Base-by-base conservation (phyloP, 2,113 vertebrate species). In the Lonchura striata region DNA sequence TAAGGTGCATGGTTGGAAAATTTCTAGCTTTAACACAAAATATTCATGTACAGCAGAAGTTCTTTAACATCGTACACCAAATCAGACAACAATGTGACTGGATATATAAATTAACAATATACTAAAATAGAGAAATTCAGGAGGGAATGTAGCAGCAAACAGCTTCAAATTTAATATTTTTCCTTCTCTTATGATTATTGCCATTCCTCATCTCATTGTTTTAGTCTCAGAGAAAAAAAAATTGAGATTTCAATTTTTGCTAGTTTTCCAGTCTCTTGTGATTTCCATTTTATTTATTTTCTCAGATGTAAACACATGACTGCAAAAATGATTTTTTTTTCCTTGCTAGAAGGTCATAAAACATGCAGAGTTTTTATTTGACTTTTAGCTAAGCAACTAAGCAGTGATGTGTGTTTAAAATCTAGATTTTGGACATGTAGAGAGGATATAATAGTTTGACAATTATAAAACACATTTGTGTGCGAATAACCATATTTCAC, bases 51-150 rank as follows among this genome's bases (percentile, higher is more conserved):
- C 3, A 90, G 23, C 39, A 83, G 46, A 59, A 75, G 37, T 90
- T 88, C 35, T 90, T 93, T 37, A 83, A 47, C 6, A 23, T 35
- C 37, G 57, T 60, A 46, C 23, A 59, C 64, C 37, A 82, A 94
- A 93, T 54, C 76, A 96, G 69, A 76, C 33, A 82, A 82, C 28
- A 85, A 37, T 79, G 65, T 94, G 91, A 92, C 86, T 94, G 31
- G 33, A 77, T 71, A 85, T 49, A 46, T 64, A 69, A 64, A 83
- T 65, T 65, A 94, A 9, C 65, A 94, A 69, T 75, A 75, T 68
- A 76, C 72, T 94, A 72, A 86, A 94, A 63, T 64, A 17, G 23
- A 94, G 37, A n/a, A 82, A 87, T 86, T 81, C 61, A 52, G 12
- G 6, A 15, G 57, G 42, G 52, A 86, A 77, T 35, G 7, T 24